Base-by-base conservation (phyloP, 2,888 invertebrate genomes). In the Timema cristinae region DNA sequence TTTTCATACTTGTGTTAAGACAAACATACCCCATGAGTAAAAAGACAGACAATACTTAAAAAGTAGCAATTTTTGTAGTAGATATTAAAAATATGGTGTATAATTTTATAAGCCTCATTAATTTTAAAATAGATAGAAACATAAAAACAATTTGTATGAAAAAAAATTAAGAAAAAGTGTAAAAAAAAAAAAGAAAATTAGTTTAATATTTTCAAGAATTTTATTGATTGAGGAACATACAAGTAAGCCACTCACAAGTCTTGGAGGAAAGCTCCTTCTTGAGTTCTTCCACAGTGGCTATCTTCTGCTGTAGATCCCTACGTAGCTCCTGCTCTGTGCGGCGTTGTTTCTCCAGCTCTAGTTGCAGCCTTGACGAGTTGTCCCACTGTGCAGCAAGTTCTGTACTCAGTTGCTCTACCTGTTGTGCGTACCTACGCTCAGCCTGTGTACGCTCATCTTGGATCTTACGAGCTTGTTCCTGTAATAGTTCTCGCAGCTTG, bases 301-400 rank as follows among this genome's bases (percentile, higher is more conserved):
- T 90, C 78, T 91, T 91, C 83, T 91, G 91, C 0, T 89, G 86
- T 15, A 93, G 80, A 75, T 94, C 93, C n/a, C 93, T 85, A 75
- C 91, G 89, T 63, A 92, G 79, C 76, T 94, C 93, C 4, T 87
- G 85, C 77, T 93, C 91, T 75, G 91, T 89, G 10, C 94, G 87
- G 73, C 91, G 87, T 78, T 92, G 92, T 50, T 92, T 89, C 75
- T 94, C 94, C 75, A 93, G 78, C 72, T 94, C 94, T 79, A 94
- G 79, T 83, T 88, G 91, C 49, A 92, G 80, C 78, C 92, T 92
- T 67, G 91, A 88, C 0, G 91, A 89, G 59, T 89, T 88, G 78
- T 94, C 94, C 86, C 93, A 92, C 80, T 94, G 93, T 1, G 89
- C 88, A 0, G 91, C 90, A 48, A 93, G 83, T 78, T 94, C 94